These are phyloP conservation scores for Anabacerthia variegaticeps DNA, from an alignment of 2,797 vertebrate species.

Conservation along the genomic window DNA sequence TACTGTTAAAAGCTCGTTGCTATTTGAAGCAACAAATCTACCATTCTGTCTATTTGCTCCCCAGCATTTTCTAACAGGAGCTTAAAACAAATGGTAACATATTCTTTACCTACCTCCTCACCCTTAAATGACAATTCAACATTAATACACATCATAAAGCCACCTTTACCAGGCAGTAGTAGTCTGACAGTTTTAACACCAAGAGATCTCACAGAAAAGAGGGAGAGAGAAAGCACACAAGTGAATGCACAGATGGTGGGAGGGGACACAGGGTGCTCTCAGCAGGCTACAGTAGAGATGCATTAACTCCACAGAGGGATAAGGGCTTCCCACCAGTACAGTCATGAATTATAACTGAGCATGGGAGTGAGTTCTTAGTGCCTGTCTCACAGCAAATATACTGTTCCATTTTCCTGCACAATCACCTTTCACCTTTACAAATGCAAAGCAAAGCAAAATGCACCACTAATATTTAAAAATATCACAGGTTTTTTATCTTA, in stretches of 20 bases:
- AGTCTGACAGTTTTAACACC: constrained; percentile 63
- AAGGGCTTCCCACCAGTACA: constrained; percentile 77
- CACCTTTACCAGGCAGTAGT: constrained; percentile 66
- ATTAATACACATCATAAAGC: constrained; percentile 62
- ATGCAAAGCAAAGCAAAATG: constrained; percentile 70
- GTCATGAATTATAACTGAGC: constrained; percentile 86
- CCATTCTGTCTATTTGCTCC: not conserved
- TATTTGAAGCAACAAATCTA: constrained; percentile 6
- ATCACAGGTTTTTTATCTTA: constrained; percentile 50
- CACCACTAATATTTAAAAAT: constrained; percentile 71
- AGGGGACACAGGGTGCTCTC: constrained; percentile 80
- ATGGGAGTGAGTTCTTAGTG: constrained; percentile 73
- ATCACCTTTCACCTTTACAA: constrained; percentile 79
- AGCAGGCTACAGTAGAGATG: constrained; percentile 81
- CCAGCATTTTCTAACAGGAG: constrained; percentile 37
- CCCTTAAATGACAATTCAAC: constrained; percentile 46
- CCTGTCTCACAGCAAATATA: constrained; percentile 78
- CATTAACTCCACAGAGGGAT: constrained; percentile 82
- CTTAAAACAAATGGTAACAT: constrained; percentile 1
- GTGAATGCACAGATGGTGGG: constrained; percentile 78
- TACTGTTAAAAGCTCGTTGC: not conserved
- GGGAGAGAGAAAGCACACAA: constrained; percentile 41
- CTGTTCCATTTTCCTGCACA: constrained; percentile 75
- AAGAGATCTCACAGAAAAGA: constrained; percentile 60
- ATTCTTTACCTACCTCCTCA: constrained; percentile 26